phyloP scores from a whole-genome alignment of 2,113 vertebrate genomes.

The Anthoscopus minutus region DNA sequence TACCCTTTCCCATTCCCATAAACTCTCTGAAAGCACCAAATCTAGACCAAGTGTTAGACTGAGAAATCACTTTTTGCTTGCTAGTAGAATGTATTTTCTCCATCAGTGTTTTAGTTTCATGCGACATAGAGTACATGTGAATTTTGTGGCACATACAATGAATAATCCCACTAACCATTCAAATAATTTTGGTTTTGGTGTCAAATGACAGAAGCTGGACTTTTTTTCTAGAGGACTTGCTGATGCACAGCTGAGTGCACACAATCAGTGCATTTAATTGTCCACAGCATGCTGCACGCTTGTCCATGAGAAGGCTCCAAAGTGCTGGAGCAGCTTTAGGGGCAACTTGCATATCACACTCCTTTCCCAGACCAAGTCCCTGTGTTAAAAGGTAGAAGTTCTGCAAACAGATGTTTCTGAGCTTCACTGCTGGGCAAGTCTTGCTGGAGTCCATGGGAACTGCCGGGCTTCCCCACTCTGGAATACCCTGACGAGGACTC shows the following conservation, averaged over 20 bases:
- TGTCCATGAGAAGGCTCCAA: not conserved
- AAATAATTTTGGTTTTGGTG: not conserved
- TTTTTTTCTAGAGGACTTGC: not conserved
- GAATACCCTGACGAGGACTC: not conserved
- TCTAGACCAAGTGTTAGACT: not conserved
- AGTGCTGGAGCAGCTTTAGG: not conserved
- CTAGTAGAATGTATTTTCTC: not conserved
- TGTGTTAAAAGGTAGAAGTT: not conserved
- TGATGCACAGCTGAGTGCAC: not conserved
- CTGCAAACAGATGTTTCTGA: not conserved
- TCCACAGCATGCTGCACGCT: not conserved
- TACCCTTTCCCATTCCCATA: not conserved
- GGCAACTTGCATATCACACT: not conserved
- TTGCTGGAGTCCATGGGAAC: not conserved
- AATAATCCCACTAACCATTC: not conserved
- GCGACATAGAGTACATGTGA: not conserved
- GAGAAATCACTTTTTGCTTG: not conserved
- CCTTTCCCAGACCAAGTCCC: accelerated
- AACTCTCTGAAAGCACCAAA: not conserved
- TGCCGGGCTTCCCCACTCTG: not conserved
- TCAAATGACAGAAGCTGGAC: not conserved
- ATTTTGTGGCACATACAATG: not conserved
- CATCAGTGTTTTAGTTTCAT: not conserved
- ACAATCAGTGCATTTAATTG: not conserved
- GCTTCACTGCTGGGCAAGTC: not conserved